phyloP scores from a whole-genome alignment of 2,888 invertebrate species.

The Microdon myrmicae region DNA sequence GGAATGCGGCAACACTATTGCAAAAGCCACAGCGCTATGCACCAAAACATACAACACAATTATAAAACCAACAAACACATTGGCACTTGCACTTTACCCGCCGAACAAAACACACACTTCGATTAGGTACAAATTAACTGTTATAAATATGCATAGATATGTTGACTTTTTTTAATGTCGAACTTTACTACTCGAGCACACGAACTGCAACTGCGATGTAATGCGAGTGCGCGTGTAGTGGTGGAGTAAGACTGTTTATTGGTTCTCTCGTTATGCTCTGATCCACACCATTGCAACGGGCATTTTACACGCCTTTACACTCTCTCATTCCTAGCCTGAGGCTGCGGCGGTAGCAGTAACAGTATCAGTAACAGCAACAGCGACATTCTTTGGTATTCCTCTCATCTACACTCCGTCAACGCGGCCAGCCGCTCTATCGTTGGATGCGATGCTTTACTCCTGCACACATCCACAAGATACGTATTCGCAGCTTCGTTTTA shows the following conservation, averaged over 20 bases:
- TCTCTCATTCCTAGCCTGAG: constrained; percentile 31
- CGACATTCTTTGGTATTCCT: constrained; percentile 46
- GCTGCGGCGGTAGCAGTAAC: no score
- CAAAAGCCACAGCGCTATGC: constrained; percentile 16
- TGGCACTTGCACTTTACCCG: constrained; percentile 27
- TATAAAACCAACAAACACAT: constrained; percentile 7
- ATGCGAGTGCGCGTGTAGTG: constrained; percentile 15
- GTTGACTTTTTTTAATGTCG: no score
- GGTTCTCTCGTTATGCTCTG: constrained; percentile 45
- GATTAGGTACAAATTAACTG: no score
- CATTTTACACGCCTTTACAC: constrained; percentile 41
- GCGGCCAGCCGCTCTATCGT: no score
- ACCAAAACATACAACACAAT: constrained; percentile 2
- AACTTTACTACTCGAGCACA: no score
- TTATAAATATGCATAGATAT: no score
- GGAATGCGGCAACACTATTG: constrained; percentile 50
- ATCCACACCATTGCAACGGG: constrained; percentile 17
- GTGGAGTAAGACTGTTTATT: constrained; percentile 35
- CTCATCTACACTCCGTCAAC: constrained; percentile 30
- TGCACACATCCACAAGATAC: constrained; percentile 6
- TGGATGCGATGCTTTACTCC: constrained; percentile 34
- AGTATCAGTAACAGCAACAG: constrained; percentile 24
- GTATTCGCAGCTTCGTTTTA: constrained; percentile 12
- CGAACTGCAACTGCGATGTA: neutral
- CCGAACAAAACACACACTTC: constrained; percentile 1